phyloP scores from a whole-genome alignment of 2,888 invertebrate genomes.

The Leptarthrus brevirostris region DNA sequence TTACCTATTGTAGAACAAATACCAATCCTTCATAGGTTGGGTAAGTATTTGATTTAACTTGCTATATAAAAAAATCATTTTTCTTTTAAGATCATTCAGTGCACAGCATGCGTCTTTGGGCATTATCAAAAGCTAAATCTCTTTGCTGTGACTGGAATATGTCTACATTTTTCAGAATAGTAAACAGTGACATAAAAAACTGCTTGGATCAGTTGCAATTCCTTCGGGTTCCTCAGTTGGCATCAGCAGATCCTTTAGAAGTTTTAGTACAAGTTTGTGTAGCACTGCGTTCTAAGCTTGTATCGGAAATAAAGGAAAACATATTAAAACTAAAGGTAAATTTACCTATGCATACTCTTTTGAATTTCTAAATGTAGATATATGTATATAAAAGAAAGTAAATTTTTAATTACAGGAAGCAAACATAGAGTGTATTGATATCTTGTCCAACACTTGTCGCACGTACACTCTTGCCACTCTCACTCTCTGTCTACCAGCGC shows the following conservation, averaged over 20 bases:
- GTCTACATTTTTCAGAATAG: slow-evolving; percentile 77
- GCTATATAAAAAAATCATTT: neutral
- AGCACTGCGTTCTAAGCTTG: slow-evolving; percentile 82
- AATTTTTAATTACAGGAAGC: slow-evolving; percentile 71
- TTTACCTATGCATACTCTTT: too few species aligned
- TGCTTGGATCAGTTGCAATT: slow-evolving; percentile 74
- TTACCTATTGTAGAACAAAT: slow-evolving; percentile 86
- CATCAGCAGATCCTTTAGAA: slow-evolving; percentile 71
- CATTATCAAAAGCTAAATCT: slow-evolving; percentile 77
- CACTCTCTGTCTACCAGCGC: slow-evolving; percentile 82
- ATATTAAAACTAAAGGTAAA: slow-evolving; percentile 79
- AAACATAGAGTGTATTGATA: slow-evolving; percentile 76
- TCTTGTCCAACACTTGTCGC: slow-evolving; percentile 79
- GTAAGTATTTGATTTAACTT: slow-evolving; percentile 55
- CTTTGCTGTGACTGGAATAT: slow-evolving; percentile 82
- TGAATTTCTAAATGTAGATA: too few species aligned
- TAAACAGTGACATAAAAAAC: slow-evolving; percentile 74
- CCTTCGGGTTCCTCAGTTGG: slow-evolving; percentile 64
- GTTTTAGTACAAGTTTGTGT: slow-evolving; percentile 84
- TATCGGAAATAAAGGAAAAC: slow-evolving; percentile 82
- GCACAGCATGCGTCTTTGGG: slow-evolving; percentile 84
- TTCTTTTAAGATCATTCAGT: slow-evolving; percentile 76
- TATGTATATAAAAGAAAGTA: too few species aligned
- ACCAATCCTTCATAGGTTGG: slow-evolving; percentile 70
- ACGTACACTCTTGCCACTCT: slow-evolving; percentile 83